Conservation (phyloP, 2,888 invertebrate species). For the Metallyticus violacea region DNA sequence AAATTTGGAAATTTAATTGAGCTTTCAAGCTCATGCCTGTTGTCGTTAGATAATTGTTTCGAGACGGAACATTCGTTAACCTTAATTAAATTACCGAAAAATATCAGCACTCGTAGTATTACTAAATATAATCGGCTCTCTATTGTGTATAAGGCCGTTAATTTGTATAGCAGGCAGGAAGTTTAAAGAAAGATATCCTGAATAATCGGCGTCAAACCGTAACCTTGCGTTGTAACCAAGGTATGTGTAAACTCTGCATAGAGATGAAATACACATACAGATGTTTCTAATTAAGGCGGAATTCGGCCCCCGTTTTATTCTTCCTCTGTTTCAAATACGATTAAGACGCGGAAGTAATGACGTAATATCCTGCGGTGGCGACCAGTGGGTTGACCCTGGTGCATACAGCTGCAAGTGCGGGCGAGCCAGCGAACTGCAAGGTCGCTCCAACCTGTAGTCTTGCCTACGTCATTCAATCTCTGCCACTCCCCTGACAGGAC, state of each 20-base stretch:
- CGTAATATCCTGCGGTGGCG: background rate
- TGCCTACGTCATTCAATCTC: background rate
- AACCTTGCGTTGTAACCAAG: background rate
- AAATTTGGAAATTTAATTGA: too few relatives aligned
- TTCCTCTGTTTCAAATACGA: background rate
- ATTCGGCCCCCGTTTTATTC: background rate
- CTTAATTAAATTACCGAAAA: too few relatives aligned
- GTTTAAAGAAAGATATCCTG: too few relatives aligned
- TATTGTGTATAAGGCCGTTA: too few relatives aligned
- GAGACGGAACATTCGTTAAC: too few relatives aligned
- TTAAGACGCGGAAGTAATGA: background rate
- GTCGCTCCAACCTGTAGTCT: background rate
- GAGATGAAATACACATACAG: background rate
- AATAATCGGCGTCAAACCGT: too few relatives aligned
- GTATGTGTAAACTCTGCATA: background rate
- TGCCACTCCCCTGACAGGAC: too few relatives aligned
- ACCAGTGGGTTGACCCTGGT: background rate
- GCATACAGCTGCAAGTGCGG: background rate
- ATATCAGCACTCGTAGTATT: too few relatives aligned
- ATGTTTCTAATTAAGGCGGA: background rate
- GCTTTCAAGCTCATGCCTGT: too few relatives aligned
- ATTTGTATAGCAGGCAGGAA: too few relatives aligned
- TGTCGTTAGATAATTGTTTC: too few relatives aligned
- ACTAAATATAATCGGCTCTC: too few relatives aligned
- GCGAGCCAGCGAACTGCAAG: background rate